Conservation (phyloP, 2,113 vertebrate genomes). For the Lasiurus borealis region DNA sequence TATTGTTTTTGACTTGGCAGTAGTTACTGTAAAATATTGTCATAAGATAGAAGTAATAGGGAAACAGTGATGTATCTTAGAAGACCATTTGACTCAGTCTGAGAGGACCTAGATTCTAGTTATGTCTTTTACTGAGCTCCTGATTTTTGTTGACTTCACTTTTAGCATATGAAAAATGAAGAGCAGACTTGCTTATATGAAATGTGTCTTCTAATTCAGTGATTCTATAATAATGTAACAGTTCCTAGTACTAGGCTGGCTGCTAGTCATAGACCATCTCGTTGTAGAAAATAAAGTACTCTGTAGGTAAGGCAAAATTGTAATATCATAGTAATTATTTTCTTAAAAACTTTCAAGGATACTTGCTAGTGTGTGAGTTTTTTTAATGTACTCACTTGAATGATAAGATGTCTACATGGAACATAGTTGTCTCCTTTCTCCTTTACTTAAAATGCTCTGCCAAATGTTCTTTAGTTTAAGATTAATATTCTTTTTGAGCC, state of each 20-base stretch:
- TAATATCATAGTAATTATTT: constrained; percentile 55
- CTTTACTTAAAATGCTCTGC: constrained; percentile 11
- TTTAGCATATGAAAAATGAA: constrained; percentile 58
- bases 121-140: background rate
- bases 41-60: background rate
- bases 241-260: background rate
- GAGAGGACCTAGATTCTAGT: constrained; percentile 43
- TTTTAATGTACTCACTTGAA: constrained; percentile 27
- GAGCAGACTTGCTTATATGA: background rate
- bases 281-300: constrained; percentile 34
- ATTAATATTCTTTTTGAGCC: constrained; percentile 12
- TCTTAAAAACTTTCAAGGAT: background rate
- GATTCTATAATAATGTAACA: constrained; percentile 47
- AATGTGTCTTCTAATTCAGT: constrained; percentile 42
- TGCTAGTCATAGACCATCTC: background rate
- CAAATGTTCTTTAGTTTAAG: background rate
- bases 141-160: constrained; percentile 38
- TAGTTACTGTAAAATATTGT: constrained; percentile 47
- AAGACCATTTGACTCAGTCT: constrained; percentile 12
- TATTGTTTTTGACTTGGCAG: constrained; percentile 28
- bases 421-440: background rate
- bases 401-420: background rate
- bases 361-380: background rate
- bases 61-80: constrained; percentile 15
- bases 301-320: background rate